Percentiles rank a stretch among this genome's conserved stretches.
Conservation (phyloP, 2,113 vertebrate genomes). For the Prolemur simus region DNA sequence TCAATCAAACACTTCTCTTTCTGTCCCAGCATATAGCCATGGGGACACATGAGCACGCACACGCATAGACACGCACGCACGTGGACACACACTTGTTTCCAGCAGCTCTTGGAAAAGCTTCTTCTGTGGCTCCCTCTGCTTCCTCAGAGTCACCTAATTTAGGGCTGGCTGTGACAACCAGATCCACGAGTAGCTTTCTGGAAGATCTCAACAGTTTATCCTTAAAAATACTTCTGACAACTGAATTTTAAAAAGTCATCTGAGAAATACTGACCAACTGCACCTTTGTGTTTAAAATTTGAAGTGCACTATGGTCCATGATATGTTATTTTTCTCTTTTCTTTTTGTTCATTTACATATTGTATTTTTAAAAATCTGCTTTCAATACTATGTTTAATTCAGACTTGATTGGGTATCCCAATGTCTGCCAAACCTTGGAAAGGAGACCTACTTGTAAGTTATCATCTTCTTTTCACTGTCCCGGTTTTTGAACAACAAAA, state of each 20-base stretch:
- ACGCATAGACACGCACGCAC: rapidly evolving
- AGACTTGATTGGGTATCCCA: neutral
- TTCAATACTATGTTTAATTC: neutral
- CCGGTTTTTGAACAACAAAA: slow-evolving; percentile 66
- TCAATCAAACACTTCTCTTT: neutral
- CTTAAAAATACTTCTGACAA: slow-evolving; percentile 29
- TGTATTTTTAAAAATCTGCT: neutral
- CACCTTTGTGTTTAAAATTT: slow-evolving; percentile 24
- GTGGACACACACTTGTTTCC: neutral
- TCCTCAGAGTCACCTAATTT: neutral
- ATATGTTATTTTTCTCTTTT: neutral
- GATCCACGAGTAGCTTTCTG: neutral
- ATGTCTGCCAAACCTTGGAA: neutral
- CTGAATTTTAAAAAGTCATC: slow-evolving; percentile 9
- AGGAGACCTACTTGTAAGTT: slow-evolving; percentile 29
- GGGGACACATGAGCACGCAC: rapidly evolving
- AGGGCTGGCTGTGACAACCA: neutral
- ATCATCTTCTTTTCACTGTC: slow-evolving; percentile 73
- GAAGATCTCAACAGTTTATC: neutral
- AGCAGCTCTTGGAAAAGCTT: neutral
- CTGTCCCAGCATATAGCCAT: neutral
- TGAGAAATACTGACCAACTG: slow-evolving; percentile 32
- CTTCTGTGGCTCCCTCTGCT: neutral
- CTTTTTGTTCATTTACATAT: neutral
- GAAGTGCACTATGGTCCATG: neutral